Evolutionary conservation across 2,797 vertebrate genomes (phyloP), one percentile per base, ranked within the genome.

Genomic region (Peromyscus aztecus): DNA sequence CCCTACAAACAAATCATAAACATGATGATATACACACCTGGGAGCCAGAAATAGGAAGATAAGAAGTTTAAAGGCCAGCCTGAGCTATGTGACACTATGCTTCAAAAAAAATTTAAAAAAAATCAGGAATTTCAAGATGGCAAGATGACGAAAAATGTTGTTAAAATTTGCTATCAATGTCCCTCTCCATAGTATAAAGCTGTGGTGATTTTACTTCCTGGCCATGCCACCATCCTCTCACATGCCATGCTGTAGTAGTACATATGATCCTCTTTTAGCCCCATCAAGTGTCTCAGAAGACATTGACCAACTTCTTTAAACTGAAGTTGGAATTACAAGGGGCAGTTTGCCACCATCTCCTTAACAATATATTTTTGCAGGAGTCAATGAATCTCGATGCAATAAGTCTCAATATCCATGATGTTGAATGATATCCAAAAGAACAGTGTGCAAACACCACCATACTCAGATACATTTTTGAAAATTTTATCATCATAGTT

Each of bases 171-270:
- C 8, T 86, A 8, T 65, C 1, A n/a, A 29, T 76, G 69, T 90
- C 31, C 52, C n/a, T 34, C 55, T 80, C 27, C 31, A 43, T 14
- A 16, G 12, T 52, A 31, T n/a, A n/a, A 83, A 67, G 75, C 43
- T 14, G 21, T 67, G 0, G 1, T 55, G 73, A 67, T 4, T 77
- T 82, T 46, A 4, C 40, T 37, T 57, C 14, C 55, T 19, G 8
- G 52, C 40, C 1, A 4, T 2, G 9, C 10, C 3, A 23, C 37
- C 10, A 81, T 69, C 37, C 21, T 71, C 43, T 82, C 11, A 8
- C 16, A n/a, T 57, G 6, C 19, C n/a, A 16, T 61, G 0, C 21
- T 52, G 2, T n/a, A 34, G 2, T n/a, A 34, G 24, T 17, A 1
- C 31, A 65, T 23, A 34, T 78, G 17, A 69, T 12, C 8, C 24